Evolutionary conservation across 2,113 vertebrate species (phyloP), one percentile per base, ranked within the genome.

Genomic region (Oxygymnocypris stewartii): DNA sequence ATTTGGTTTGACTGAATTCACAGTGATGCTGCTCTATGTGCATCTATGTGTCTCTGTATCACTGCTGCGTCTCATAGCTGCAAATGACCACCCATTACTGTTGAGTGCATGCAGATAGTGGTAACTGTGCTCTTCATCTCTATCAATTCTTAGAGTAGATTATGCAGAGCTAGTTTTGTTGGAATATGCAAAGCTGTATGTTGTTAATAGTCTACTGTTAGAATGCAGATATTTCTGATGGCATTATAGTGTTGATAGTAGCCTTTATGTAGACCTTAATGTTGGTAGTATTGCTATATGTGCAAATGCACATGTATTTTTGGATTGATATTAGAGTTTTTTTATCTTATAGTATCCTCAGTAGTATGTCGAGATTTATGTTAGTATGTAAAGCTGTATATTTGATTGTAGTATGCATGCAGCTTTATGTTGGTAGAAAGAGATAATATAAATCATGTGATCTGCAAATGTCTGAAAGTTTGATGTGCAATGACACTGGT

Each of bases 1-100:
- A 23, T 71, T 83, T 51, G 63, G 2, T 71, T 51, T 71, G 81
- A 35, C 63, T 35, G 44, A 37, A 71, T 71, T 83, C 16, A 23
- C 81, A 71, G 44, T n/a, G 9, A 49, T 61, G 16, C n/a, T n/a
- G n/a, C n/a, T 25, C 35, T 40, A 12, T 65, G 57, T 61, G 13
- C 6, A 44, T 44, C 7, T 47, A 40, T 20, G 31, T 67, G 42
- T 63, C 35, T 61, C 6, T 59, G 40, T 11, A 28, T 28, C 11
- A 18, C 13, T 28, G 20, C 54, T 61, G 4, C 37, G 10, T 9
- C 11, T 59, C 13, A 40, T 5, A 61, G 35, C 28, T 65, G 57
- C 14, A 16, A 47, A 28, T 65, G 1, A 8, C 42, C 42, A 40
- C n/a, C 13, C 79, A 65, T 81, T 25, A 4, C 40, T 63, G 37